A percentile compares a stretch with the other conserved stretches of the same genome.
Conservation (phyloP, 1,140 invertebrate species). For the Heliconius eleuchia region DNA sequence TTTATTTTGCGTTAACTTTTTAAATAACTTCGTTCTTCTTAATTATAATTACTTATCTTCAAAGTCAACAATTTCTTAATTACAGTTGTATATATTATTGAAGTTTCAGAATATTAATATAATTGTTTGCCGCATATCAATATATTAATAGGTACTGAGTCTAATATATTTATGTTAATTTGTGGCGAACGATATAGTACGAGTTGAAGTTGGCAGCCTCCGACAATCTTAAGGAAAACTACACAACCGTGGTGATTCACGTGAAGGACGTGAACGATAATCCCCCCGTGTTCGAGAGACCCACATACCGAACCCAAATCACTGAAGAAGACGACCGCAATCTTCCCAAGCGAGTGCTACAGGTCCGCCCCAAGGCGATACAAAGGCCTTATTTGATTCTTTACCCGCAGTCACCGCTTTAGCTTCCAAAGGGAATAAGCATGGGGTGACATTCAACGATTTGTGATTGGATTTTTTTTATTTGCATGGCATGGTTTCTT, state of each 20-base stretch:
- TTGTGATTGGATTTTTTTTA: conserved; percentile 45
- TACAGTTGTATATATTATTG: conserved; percentile 30
- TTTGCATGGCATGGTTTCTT: conserved; percentile 74
- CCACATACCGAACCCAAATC: conserved; percentile 96
- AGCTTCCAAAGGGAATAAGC: conserved; percentile 55
- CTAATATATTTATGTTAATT: conserved; percentile 21
- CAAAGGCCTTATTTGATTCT: conserved; percentile 48
- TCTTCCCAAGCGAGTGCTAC: conserved; percentile 94
- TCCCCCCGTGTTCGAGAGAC: conserved; percentile 90
- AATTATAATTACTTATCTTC: conserved; percentile 39
- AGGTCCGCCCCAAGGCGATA: conserved; percentile 84
- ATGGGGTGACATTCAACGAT: conserved; percentile 43
- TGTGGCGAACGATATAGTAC: conserved; percentile 84
- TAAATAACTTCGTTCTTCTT: conserved; percentile 44
- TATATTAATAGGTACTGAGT: neutral
- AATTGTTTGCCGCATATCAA: neutral
- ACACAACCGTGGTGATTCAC: conserved; percentile 96
- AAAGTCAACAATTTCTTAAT: conserved; percentile 37
- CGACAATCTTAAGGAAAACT: conserved; percentile 97
- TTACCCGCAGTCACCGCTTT: conserved; percentile 42
- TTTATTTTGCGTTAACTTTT: conserved; percentile 45
- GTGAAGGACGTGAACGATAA: conserved; percentile 98
- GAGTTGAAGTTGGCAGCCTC: conserved; percentile 95
- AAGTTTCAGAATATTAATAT: conserved; percentile 7
- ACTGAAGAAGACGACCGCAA: conserved; percentile 97